These are phyloP conservation scores for Homarus gammarus DNA, from an alignment of 2,888 invertebrate species.

Conservation along the genomic window DNA sequence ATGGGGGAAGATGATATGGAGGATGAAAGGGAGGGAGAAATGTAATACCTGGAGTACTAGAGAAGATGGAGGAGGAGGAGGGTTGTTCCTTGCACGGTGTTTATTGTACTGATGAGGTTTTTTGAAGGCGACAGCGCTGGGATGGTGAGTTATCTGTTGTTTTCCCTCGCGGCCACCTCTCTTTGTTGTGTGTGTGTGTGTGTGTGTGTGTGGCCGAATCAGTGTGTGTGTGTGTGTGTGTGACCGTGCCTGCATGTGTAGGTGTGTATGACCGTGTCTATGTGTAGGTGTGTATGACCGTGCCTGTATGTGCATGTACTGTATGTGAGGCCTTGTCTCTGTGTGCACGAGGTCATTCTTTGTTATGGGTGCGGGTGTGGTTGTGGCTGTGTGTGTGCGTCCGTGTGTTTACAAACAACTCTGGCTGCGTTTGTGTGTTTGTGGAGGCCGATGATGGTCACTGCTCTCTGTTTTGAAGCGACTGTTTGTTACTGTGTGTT, in stretches of 20 bases:
- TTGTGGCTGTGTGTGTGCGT: not conserved
- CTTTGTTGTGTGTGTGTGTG: slow-evolving; percentile 18
- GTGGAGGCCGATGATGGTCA: no score
- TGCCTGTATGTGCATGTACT: slow-evolving; percentile 33
- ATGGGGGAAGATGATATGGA: not conserved
- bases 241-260: slow-evolving; percentile 30
- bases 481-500: no score
- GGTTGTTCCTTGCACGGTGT: slow-evolving; percentile 1
- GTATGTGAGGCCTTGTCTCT: not conserved
- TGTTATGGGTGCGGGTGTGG: no score
- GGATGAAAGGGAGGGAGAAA: no score
- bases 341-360: no score
- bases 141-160: slow-evolving; percentile 6
- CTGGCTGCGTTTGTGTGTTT: no score
- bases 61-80: no score
- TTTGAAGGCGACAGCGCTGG: slow-evolving; percentile 10
- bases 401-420: not conserved
- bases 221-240: slow-evolving; percentile 29
- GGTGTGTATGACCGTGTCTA: slow-evolving; percentile 32
- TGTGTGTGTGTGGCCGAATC: slow-evolving; percentile 8
- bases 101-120: slow-evolving; percentile 20
- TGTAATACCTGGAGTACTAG: no score
- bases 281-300: slow-evolving; percentile 34
- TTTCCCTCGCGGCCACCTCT: not conserved
- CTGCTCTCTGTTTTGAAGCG: no score